These are phyloP conservation scores for Syndactyla subalaris DNA, from an alignment of 2,797 vertebrate genomes.

Conservation along the genomic window DNA sequence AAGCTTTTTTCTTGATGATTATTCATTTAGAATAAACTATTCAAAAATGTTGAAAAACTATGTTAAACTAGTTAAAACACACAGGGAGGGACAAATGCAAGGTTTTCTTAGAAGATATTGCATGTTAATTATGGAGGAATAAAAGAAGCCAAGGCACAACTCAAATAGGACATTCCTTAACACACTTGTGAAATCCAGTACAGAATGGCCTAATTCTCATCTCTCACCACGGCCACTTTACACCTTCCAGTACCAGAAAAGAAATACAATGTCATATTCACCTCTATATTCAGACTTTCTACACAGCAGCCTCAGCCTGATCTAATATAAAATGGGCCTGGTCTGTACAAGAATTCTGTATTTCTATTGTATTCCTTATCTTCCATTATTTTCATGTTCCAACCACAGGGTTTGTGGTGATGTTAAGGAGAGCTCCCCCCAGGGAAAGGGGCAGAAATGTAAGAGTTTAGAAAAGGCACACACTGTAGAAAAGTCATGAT, in stretches of 20 bases:
- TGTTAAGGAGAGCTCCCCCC: background rate
- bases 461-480: background rate
- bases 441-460: background rate
- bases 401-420: background rate
- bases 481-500: background rate
- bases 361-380: fast-evolving
- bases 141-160: background rate
- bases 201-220: background rate
- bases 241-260: background rate
- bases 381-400: background rate
- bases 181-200: background rate
- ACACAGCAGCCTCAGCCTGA: background rate
- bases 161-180: background rate
- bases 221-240: background rate
- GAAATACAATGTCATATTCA: background rate
- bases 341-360: background rate
- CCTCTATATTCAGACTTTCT: background rate
- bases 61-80: background rate
- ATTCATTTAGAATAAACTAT: background rate
- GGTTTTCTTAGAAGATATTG: background rate
- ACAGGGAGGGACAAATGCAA: fast-evolving
- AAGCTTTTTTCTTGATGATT: background rate
- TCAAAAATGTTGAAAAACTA: fast-evolving
- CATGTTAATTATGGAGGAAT: background rate
- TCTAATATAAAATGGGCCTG: background rate